phyloP scores from a whole-genome alignment of 2,888 invertebrate genomes.

The Beris morrisii region DNA sequence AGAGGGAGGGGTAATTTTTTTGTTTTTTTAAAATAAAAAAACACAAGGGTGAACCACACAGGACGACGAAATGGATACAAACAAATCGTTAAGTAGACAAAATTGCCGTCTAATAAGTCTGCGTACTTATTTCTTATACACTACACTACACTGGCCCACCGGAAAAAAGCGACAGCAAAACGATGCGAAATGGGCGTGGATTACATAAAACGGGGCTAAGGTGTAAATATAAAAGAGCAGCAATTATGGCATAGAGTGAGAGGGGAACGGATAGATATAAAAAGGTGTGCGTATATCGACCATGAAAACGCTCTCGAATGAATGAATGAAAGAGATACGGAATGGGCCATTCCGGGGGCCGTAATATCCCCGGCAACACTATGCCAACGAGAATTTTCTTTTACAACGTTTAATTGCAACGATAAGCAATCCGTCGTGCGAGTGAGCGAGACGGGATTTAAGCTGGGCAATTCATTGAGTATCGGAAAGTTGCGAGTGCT shows the following conservation, averaged over 20 bases:
- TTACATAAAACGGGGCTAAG: conserved; percentile 38
- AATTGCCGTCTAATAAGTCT: conserved; percentile 16
- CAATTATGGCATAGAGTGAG: conserved; percentile 34
- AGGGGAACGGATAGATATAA: conserved; percentile 37
- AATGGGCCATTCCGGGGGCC: conserved; percentile 10
- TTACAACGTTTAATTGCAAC: conserved; percentile 24
- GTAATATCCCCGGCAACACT: conserved; percentile 3
- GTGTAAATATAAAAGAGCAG: conserved; percentile 39
- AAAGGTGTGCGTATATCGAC: conserved; percentile 36
- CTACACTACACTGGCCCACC: not conserved
- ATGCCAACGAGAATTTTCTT: conserved; percentile 12
- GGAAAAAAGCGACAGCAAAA: conserved; percentile 25
- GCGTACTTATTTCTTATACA: too few species aligned
- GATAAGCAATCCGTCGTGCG: conserved; percentile 29
- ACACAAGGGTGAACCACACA: conserved; percentile 25
- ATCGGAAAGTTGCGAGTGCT: conserved; percentile 10
- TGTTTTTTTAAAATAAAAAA: conserved; percentile 26
- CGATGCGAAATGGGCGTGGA: conserved; percentile 40
- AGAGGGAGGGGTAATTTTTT: not conserved
- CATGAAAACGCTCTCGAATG: conserved; percentile 3
- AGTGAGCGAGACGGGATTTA: conserved; percentile 3
- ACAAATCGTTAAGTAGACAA: conserved; percentile 31
- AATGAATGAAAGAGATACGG: conserved; percentile 17
- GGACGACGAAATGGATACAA: conserved; percentile 26
- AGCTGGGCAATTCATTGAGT: conserved; percentile 1